These are phyloP conservation scores for Nasonia giraulti DNA, from an alignment of 1,140 invertebrate genomes.

Conservation along the genomic window DNA sequence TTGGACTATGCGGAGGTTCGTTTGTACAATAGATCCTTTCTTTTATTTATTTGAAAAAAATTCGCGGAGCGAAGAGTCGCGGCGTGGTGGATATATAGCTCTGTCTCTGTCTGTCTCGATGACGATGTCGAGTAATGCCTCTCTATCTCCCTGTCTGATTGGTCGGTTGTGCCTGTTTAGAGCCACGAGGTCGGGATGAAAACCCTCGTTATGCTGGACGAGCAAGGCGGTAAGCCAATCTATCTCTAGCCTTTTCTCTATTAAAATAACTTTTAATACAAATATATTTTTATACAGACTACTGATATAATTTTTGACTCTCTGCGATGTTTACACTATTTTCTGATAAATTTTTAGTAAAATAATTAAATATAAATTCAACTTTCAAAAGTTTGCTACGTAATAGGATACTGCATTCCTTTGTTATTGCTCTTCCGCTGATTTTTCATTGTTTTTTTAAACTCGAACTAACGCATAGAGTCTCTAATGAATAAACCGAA, in stretches of 20 bases:
- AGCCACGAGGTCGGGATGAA: conserved; percentile 95
- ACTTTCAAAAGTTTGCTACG: too few species aligned
- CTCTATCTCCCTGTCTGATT: conserved; percentile 64
- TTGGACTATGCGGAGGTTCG: neutral
- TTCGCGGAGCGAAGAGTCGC: neutral
- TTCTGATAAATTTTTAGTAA: neutral
- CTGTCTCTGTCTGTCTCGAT: conserved; percentile 32
- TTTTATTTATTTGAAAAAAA: neutral
- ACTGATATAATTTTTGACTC: conserved; percentile 7
- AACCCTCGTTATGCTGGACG: conserved; percentile 95
- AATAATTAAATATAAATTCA: too few species aligned
- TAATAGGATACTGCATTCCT: conserved; percentile 21
- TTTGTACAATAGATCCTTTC: too few species aligned
- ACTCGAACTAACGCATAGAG: neutral
- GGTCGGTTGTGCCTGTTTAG: conserved; percentile 81
- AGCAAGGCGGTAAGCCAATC: conserved; percentile 92
- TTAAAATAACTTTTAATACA: conserved; percentile 39
- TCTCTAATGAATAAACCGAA: conserved; percentile 5
- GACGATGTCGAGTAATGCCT: conserved; percentile 65
- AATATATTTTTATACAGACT: conserved; percentile 15
- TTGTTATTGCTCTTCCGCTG: conserved; percentile 27
- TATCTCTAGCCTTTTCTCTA: conserved; percentile 52
- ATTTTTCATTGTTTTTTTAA: conserved; percentile 17
- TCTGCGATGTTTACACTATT: conserved; percentile 11
- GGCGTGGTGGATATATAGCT: conserved; percentile 27